A percentile compares a stretch with the other conserved stretches of the same genome.
phyloP scores from a whole-genome alignment of 2,113 vertebrate species.

The Triplophysa rosa region DNA sequence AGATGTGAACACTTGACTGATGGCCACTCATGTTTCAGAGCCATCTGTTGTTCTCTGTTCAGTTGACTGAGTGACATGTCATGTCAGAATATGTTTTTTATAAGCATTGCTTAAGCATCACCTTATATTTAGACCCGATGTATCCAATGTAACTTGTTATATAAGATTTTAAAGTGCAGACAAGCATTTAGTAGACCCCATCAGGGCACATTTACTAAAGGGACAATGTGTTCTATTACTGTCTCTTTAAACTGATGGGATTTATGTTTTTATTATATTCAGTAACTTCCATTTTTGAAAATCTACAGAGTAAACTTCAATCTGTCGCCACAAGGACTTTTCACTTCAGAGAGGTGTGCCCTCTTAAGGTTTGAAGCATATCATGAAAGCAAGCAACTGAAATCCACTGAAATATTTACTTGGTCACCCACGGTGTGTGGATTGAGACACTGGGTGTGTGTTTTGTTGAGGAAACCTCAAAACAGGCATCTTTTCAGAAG shows the following conservation, averaged over 20 bases:
- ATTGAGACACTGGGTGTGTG: not conserved
- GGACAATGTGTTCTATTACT: not conserved
- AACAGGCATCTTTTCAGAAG: not conserved
- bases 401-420: constrained; percentile 31
- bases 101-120: not conserved
- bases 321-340: not conserved
- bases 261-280: not conserved
- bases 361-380: constrained; percentile 14
- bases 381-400: not conserved
- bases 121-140: constrained; percentile 10
- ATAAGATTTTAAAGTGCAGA: not conserved
- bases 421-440: constrained; percentile 4
- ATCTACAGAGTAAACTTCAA: not conserved
- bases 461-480: constrained; percentile 1
- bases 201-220: constrained; percentile 12
- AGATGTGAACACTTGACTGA: constrained; percentile 15
- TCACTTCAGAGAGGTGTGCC: constrained; percentile 1
- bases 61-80: not conserved
- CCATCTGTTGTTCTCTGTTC: constrained; percentile 28
- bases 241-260: not conserved
- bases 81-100: not conserved
- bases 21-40: constrained; percentile 22
- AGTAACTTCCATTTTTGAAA: too few relatives aligned
- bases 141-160: too few relatives aligned
- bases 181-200: constrained; percentile 2